A percentile compares a stretch with the other conserved stretches of the same genome.
phyloP scores from a whole-genome alignment of 2,797 vertebrate genomes.

The Eulemur mongoz region DNA sequence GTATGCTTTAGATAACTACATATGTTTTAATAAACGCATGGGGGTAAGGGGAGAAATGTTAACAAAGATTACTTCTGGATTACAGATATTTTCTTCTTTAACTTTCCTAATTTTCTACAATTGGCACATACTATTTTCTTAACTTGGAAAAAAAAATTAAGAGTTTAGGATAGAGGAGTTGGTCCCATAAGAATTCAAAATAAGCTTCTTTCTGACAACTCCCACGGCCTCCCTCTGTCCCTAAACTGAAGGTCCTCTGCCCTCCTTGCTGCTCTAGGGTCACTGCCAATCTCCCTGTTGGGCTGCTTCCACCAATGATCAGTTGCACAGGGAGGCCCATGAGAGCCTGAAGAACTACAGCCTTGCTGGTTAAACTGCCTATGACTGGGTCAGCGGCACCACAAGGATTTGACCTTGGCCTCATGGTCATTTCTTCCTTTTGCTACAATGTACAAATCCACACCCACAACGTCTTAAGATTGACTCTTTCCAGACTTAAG shows the following conservation, averaged over 20 bases:
- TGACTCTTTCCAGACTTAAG: background rate
- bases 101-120: background rate
- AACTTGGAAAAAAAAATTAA: background rate
- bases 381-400: background rate
- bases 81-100: background rate
- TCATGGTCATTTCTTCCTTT: background rate
- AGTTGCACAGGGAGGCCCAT: background rate
- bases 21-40: background rate
- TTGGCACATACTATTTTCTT: background rate
- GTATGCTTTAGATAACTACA: background rate
- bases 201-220: background rate
- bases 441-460: background rate
- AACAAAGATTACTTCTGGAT: background rate
- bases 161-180: background rate
- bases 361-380: background rate
- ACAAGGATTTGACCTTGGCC: background rate
- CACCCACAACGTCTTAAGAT: background rate
- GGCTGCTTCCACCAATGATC: background rate
- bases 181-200: background rate
- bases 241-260: background rate
- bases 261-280: background rate
- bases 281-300: background rate
- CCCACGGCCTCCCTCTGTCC: background rate
- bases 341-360: background rate
- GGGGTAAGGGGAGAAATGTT: background rate